Percentiles rank a stretch among this genome's conserved stretches.
Conservation (phyloP, 1,140 invertebrate genomes). For the Parasteatoda tepidariorum region DNA sequence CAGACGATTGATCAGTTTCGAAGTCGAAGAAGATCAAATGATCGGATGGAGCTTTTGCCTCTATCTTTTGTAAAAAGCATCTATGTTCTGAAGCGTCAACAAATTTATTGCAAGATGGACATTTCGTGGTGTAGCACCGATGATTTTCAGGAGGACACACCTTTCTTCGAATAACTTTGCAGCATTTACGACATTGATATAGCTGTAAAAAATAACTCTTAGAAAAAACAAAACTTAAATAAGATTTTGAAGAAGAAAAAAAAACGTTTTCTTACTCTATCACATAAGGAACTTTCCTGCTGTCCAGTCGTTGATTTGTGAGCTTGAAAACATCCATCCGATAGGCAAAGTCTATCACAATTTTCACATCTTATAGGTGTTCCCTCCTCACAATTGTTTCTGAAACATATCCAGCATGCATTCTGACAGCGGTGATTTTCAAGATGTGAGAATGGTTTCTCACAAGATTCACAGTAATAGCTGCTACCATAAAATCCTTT, state of each 20-base stretch:
- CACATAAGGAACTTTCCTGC: too few relatives aligned
- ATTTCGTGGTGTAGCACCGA: neutral
- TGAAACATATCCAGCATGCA: neutral
- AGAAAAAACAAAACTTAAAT: too few relatives aligned
- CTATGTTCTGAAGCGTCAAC: neutral
- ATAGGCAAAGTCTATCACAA: neutral
- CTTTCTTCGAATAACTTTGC: neutral
- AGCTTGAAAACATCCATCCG: neutral
- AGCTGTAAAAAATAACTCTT: neutral
- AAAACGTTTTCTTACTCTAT: too few relatives aligned
- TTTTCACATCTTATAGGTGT: neutral
- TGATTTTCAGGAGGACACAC: neutral
- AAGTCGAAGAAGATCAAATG: neutral
- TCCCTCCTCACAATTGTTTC: neutral
- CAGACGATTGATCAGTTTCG: neutral
- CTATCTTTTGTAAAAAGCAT: neutral
- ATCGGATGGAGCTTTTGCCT: neutral
- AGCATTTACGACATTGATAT: slow-evolving; percentile 9
- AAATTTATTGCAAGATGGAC: neutral
- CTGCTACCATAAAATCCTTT: neutral
- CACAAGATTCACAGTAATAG: neutral
- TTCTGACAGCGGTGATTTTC: neutral
- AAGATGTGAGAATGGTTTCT: neutral
- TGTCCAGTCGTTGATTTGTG: neutral
- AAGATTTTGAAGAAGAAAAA: too few relatives aligned